Evolutionary conservation across 2,113 vertebrate species (phyloP).

Genomic region (Pachycephala philippinensis): DNA sequence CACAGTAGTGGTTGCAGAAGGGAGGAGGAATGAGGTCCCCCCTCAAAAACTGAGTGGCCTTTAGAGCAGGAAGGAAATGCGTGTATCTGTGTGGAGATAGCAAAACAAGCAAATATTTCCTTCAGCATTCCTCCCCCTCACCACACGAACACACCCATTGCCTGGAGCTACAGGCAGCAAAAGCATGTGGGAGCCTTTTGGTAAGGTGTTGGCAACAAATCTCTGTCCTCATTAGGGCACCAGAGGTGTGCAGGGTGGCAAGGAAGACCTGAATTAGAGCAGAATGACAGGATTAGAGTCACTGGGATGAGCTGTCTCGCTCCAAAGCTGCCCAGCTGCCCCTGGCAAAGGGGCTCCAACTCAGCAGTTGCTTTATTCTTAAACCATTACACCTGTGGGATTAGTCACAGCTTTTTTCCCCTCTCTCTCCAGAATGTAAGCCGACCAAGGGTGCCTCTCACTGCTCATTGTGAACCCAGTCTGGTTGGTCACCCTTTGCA

Average conservation of each 20-base stretch:
- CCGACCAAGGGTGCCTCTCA: neutral
- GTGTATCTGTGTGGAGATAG: constrained; percentile 16
- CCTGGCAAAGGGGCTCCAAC: neutral
- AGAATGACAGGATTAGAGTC: neutral
- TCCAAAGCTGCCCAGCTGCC: neutral
- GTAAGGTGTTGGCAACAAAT: neutral
- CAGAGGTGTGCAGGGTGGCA: neutral
- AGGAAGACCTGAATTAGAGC: neutral
- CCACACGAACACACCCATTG: neutral
- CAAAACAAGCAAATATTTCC: constrained; percentile 34
- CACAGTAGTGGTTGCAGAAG: neutral
- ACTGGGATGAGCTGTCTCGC: neutral
- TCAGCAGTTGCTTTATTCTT: neutral
- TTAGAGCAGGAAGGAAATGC: constrained; percentile 43
- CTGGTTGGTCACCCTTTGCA: neutral
- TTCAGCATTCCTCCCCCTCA: constrained; percentile 21
- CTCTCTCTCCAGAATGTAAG: neutral
- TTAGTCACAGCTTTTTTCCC: neutral
- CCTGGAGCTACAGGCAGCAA: constrained; percentile 27
- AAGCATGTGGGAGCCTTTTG: neutral
- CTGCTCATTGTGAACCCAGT: neutral
- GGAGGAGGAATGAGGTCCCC: neutral
- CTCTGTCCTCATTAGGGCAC: neutral
- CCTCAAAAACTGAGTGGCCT: neutral
- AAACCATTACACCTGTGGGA: neutral